Evolutionary conservation across 1,140 invertebrate species (phyloP), one percentile per base, ranked within the genome.

Genomic region (Drosophila malerkotliana): DNA sequence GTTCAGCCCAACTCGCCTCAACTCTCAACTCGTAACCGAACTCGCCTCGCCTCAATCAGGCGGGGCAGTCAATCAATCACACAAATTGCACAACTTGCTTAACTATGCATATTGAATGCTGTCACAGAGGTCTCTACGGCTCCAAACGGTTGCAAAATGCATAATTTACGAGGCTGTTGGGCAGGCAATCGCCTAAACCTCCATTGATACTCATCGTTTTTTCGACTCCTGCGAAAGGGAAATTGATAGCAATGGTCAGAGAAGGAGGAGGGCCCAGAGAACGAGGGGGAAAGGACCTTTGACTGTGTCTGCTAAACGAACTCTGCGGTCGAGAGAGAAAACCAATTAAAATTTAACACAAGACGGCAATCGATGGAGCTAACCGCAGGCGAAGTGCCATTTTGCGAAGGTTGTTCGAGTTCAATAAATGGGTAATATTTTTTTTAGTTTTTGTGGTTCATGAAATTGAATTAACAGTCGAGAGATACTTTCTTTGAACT

Each of bases 261-360:
- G 26, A 7, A 28, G 26, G 4, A 7, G 26, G 26, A 26, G 26
- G 3, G 26, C 4, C 26, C 4, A 6, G 3, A 26, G 26, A 26
- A 5, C 26, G 6, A 7, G 26, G 26, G 26, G 6, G 5, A 28
- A 28, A 28, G 26, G 26, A 28, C 26, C 53, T 66, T 60, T 68
- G 37, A 68, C 51, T 58, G 66, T 53, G 18, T 53, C 24, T 39
- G 37, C 63, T 59, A 39, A 82, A 73, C 72, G 52, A 72, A 53
- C 49, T 62, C 60, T 73, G 68, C 37, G 58, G 34, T 73, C 55
- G 69, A 49, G 51, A 41, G 63, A 21, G 68, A 26, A 80, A 84
- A 85, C 77, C 81, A 84, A 85, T 85, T 84, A 85, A 80, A 75
- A 63, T 80, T 83, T 85, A 77, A 84, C 72, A 74, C 71, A 74